Evolutionary conservation across 2,888 invertebrate species (phyloP).

Genomic region (Troides aeacus): DNA sequence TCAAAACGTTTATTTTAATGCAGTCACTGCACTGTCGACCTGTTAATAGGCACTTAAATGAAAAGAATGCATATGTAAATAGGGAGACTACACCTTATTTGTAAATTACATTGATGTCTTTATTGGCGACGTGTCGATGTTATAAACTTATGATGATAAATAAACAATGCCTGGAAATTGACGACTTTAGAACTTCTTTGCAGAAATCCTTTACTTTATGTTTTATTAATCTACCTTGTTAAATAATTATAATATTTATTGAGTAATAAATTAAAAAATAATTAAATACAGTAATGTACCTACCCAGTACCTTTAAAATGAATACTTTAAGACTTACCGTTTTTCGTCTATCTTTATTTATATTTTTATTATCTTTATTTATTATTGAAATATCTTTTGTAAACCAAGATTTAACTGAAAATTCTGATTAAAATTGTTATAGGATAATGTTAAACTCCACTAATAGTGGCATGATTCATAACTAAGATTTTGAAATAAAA

Average conservation of each 20-base stretch:
- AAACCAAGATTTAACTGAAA: too few relatives aligned
- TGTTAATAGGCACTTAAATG: slow-evolving; percentile 40
- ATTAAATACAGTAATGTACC: too few relatives aligned
- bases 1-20: not conserved
- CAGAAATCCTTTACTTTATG: slow-evolving; percentile 1
- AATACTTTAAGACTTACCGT: too few relatives aligned
- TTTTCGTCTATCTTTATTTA: too few relatives aligned
- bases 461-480: too few relatives aligned
- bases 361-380: too few relatives aligned
- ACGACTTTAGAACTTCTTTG: slow-evolving; percentile 35
- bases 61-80: slow-evolving; percentile 69
- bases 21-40: not conserved
- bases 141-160: slow-evolving; percentile 74
- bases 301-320: too few relatives aligned
- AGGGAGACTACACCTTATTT: slow-evolving; percentile 65
- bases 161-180: slow-evolving; percentile 54
- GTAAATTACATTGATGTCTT: slow-evolving; percentile 66
- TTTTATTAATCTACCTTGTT: not conserved
- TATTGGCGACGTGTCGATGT: slow-evolving; percentile 77
- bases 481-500: too few relatives aligned
- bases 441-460: too few relatives aligned
- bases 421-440: too few relatives aligned
- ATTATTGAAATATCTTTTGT: too few relatives aligned
- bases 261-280: not conserved
- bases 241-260: not conserved